Conservation (phyloP, 2,888 invertebrate genomes). For the Calameuta pallipes region DNA sequence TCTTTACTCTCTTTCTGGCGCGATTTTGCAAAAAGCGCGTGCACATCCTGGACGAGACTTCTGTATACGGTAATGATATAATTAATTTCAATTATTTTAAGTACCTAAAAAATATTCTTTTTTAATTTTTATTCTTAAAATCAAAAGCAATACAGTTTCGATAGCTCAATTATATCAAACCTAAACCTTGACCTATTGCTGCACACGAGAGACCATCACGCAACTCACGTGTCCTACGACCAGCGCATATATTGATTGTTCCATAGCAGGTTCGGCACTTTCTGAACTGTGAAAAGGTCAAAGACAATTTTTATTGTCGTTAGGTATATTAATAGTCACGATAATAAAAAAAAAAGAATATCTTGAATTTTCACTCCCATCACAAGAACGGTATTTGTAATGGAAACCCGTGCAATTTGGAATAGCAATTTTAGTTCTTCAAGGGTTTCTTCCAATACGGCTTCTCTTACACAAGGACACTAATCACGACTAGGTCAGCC, state of each 20-base stretch:
- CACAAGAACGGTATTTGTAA: background rate
- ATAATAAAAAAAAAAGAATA: background rate
- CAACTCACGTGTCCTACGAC: background rate
- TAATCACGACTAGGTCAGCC: background rate
- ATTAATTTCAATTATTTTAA: background rate
- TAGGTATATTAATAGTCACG: background rate
- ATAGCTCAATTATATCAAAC: background rate
- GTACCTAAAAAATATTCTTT: background rate
- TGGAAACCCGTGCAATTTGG: background rate
- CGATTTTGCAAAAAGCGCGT: conserved; percentile 74
- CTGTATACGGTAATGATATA: conserved; percentile 72
- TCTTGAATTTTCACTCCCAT: background rate
- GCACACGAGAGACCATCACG: background rate
- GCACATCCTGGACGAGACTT: conserved; percentile 75
- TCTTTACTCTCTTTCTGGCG: conserved; percentile 75
- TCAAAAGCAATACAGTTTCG: background rate
- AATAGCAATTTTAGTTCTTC: background rate
- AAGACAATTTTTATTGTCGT: background rate
- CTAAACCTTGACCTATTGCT: background rate
- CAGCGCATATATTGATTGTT: background rate
- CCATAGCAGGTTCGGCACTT: background rate
- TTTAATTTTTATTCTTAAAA: background rate
- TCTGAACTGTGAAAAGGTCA: background rate
- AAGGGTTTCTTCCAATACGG: background rate
- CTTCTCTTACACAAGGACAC: background rate